Conservation (phyloP, 2,888 invertebrate species). For the Thymelicus sylvestris region DNA sequence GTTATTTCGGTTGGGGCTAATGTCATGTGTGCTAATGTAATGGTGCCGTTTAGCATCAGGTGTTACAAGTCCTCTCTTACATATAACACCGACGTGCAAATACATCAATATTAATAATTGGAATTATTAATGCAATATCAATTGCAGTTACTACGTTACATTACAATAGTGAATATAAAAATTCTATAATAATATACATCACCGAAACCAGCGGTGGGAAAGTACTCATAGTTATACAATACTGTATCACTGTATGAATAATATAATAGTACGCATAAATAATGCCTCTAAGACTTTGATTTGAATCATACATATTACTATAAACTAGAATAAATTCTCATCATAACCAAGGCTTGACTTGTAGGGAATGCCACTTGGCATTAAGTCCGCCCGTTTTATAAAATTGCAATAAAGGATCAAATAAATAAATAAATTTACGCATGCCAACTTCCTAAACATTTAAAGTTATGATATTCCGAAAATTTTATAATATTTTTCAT, state of each 20-base stretch:
- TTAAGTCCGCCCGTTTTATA: too few species aligned
- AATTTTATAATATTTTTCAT: too few species aligned
- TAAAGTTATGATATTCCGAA: background rate
- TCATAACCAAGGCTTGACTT: too few species aligned
- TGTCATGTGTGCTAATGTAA: too few species aligned
- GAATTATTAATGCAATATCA: background rate
- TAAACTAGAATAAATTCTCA: background rate
- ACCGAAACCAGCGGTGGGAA: conserved; percentile 31
- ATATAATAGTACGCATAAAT: conserved; percentile 5
- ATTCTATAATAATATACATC: conserved; percentile 18
- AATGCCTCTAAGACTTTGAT: background rate
- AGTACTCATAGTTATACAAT: background rate
- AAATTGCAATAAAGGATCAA: too few species aligned
- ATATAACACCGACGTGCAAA: background rate
- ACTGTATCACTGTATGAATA: background rate
- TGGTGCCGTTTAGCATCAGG: background rate
- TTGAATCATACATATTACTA: background rate
- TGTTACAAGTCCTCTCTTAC: background rate
- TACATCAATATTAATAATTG: background rate
- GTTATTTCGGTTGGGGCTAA: too few species aligned
- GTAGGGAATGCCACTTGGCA: too few species aligned
- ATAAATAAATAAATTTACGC: too few species aligned
- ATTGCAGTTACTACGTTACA: background rate
- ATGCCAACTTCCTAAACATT: background rate
- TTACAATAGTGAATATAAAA: conserved; percentile 13